These are phyloP conservation scores for Willowsia nigromaculata DNA, from an alignment of 2,888 invertebrate genomes.

Conservation along the genomic window DNA sequence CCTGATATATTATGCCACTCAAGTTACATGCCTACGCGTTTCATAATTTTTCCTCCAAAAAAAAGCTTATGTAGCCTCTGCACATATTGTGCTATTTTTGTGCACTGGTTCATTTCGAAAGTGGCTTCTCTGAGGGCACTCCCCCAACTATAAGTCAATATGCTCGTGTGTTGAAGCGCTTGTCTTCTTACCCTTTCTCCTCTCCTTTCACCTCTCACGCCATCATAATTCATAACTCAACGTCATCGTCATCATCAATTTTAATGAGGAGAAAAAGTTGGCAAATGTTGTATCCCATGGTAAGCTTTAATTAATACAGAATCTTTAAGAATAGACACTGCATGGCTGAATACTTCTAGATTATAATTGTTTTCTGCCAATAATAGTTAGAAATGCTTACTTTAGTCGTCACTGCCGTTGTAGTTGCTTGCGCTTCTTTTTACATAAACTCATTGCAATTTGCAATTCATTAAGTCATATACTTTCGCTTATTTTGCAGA, in stretches of 20 bases:
- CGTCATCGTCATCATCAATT: conserved; percentile 39
- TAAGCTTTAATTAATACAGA: conserved; percentile 45
- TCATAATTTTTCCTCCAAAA: not conserved
- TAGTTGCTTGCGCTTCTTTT: not conserved
- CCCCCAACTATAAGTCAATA: not conserved
- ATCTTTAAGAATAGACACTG: not conserved
- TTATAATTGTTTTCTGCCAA: too few species aligned
- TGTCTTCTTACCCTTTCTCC: not conserved
- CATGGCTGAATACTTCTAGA: too few species aligned
- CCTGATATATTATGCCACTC: conserved; percentile 10
- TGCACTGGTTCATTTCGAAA: not conserved
- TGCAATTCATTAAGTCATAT: too few species aligned
- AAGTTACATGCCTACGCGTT: not conserved
- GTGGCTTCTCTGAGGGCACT: not conserved
- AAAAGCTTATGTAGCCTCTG: not conserved
- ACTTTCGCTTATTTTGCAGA: not conserved
- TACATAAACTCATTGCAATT: not conserved
- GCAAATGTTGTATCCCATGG: not conserved
- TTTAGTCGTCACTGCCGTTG: not conserved
- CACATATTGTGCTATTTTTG: not conserved
- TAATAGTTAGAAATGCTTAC: not conserved
- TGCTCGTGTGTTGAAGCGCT: not conserved
- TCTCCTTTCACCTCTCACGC: conserved; percentile 1
- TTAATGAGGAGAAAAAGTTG: conserved; percentile 46
- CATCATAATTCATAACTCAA: conserved; percentile 14